A percentile compares a stretch with the other conserved stretches of the same genome.
These are phyloP conservation scores for Aptenodytes forsteri DNA, from an alignment of 2,113 vertebrate species.

Conservation along the genomic window DNA sequence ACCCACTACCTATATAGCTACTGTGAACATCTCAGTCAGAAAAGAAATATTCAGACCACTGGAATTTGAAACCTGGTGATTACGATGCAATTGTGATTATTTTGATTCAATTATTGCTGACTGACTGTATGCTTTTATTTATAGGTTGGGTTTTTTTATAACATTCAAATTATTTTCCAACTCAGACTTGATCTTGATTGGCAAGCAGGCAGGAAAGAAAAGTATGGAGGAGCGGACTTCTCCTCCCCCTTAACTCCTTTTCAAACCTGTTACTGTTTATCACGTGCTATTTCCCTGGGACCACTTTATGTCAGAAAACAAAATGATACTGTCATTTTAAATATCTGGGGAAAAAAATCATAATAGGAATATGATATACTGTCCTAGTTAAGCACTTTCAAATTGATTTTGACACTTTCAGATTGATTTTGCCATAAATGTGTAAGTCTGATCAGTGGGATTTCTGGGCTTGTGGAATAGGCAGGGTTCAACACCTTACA, in stretches of 20 bases:
- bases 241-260: neutral
- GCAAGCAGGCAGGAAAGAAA: neutral
- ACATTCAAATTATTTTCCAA: neutral
- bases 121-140: neutral
- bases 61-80: neutral
- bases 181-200: neutral
- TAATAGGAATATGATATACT: neutral
- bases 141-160: neutral
- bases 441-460: neutral
- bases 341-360: neutral
- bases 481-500: neutral
- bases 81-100: neutral
- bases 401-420: neutral
- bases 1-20: neutral
- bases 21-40: neutral
- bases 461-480: neutral
- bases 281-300: neutral
- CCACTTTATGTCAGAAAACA: slow-evolving; percentile 11
- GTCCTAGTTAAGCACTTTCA: neutral
- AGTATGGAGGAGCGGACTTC: neutral
- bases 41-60: neutral
- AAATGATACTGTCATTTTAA: neutral
- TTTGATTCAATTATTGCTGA: neutral
- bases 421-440: neutral
- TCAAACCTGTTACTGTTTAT: neutral